Evolutionary conservation across 2,888 invertebrate species (phyloP).

Genomic region (Schrankia costaestrigalis): DNA sequence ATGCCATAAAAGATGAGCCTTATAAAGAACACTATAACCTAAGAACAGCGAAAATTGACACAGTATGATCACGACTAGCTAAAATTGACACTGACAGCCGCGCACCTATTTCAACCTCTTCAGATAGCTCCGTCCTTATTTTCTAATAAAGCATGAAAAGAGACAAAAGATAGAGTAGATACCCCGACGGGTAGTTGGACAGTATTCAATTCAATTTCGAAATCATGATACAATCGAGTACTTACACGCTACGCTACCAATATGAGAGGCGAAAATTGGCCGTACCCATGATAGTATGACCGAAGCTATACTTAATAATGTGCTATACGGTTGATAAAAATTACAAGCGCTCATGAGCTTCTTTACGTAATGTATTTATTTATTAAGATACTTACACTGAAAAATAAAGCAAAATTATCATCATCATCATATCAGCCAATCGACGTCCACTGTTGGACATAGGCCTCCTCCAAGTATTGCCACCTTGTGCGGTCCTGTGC

Average conservation of each 20-base stretch:
- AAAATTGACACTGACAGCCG: constrained; percentile 57
- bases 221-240: constrained; percentile 64
- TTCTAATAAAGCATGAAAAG: constrained; percentile 17
- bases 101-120: constrained; percentile 12
- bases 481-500: no score
- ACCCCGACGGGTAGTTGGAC: constrained; percentile 38
- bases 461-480: no score
- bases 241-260: constrained; percentile 73
- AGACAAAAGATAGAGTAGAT: constrained; percentile 18
- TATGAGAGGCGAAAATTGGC: constrained; percentile 74
- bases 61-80: constrained; percentile 42
- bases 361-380: no score
- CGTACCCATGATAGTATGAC: constrained; percentile 55
- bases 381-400: no score
- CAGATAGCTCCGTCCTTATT: constrained; percentile 25
- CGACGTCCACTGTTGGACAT: no score
- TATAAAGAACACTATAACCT: constrained; percentile 35
- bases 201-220: constrained; percentile 71
- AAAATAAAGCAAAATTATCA: no score
- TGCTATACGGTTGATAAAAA: constrained; percentile 31
- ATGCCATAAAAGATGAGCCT: constrained; percentile 60
- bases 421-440: no score
- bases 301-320: constrained; percentile 51
- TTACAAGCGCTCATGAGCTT: no score
- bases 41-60: constrained; percentile 58